Percentiles rank a stretch among this genome's conserved stretches.
Evolutionary conservation across 1,140 invertebrate species (phyloP).

Genomic region (Heterodera schachtii): DNA sequence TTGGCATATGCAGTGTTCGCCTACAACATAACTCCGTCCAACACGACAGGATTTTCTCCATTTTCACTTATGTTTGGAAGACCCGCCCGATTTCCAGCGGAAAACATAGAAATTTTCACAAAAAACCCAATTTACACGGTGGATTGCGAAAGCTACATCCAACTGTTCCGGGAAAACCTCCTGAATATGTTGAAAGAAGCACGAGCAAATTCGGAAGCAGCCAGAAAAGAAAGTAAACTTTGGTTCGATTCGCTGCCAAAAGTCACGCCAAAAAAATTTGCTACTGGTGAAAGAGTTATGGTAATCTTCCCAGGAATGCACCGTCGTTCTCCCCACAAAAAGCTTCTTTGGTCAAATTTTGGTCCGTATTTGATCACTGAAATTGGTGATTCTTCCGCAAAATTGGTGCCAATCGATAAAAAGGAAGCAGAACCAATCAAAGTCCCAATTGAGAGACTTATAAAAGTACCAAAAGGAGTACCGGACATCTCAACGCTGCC

Average conservation of each 20-base stretch:
- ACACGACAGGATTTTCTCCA: too few species aligned
- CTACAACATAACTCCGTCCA: too few species aligned
- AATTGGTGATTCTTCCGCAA: background rate
- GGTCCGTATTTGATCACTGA: background rate
- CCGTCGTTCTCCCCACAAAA: too few species aligned
- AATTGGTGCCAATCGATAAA: too few species aligned
- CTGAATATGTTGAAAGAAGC: background rate
- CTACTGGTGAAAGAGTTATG: slow-evolving; percentile 1
- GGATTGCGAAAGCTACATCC: background rate
- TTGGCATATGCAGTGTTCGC: too few species aligned
- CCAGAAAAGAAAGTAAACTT: background rate
- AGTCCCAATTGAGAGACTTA: background rate
- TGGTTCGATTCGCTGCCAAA: background rate
- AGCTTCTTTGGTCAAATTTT: background rate
- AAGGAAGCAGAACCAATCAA: too few species aligned
- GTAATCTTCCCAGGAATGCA: slow-evolving; percentile 8
- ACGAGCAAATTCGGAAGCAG: slow-evolving; percentile 1
- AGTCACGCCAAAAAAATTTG: slow-evolving; percentile 5
- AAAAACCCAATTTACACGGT: too few species aligned
- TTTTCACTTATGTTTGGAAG: background rate
- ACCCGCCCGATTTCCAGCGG: background rate
- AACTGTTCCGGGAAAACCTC: background rate
- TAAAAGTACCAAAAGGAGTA: background rate
- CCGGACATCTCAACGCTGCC: background rate
- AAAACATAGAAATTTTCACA: background rate